Base-by-base conservation (phyloP, 2,113 vertebrate genomes). In the Dromas ardeola region DNA sequence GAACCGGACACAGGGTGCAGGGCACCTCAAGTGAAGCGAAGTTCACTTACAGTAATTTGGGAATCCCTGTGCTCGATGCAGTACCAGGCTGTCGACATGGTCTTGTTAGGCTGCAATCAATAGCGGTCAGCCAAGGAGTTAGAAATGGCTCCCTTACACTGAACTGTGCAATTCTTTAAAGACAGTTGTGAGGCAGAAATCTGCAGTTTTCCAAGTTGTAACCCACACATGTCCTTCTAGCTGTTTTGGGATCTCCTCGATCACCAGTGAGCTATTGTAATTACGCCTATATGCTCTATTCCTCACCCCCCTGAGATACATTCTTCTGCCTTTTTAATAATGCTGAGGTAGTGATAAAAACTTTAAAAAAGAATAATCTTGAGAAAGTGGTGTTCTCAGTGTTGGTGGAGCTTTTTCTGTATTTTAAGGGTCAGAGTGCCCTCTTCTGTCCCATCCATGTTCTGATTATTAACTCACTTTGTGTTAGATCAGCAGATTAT, bases 341-440 rank as follows among this genome's bases (percentile, higher is more conserved):
- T 20, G 36, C 15, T 74, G 26, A 70, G 4, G 3, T 13, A 63
- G 22, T 12, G 11, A 40, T 30, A 67, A 69, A 14, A 53, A 40
- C 5, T 30, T 34, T 2, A 52, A 34, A 43, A 76, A 17, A 38
- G 3, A 15, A n/a, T 9, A 20, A 52, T 20, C 34, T 43, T 74
- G 21, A 29, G 30, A 30, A 85, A 47, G 30, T 4, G 10, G 5
- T 2, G 23, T 3, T 0, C 6, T 25, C 11, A 4, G 23, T 8
- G 40, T 3, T 12, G 18, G 6, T 15, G n/a, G 19, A 1, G 14
- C 25, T 17, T 11, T 40, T 81, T 58, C n/a, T 43, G 5, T 27
- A 96, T 94, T 96, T 82, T 49, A 80, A 93, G 61, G 78, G 30
- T 78, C 58, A 90, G 84, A 95, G 77, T 61, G 94, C 95, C 95